Conservation (phyloP, 2,888 invertebrate genomes). For the Cephus pygmeus region DNA sequence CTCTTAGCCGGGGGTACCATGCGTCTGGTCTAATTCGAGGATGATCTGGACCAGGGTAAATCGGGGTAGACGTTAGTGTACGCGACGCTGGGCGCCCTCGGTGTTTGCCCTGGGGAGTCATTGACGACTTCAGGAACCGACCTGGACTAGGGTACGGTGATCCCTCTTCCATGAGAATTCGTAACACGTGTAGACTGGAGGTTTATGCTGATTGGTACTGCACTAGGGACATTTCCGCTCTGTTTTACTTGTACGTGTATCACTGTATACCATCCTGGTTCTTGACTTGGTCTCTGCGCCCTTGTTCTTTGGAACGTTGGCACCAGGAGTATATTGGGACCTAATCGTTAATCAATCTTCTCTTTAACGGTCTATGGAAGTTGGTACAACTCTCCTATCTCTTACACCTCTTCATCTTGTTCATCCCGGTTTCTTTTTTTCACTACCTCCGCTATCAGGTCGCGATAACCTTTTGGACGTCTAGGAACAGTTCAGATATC, state of each 20-base stretch:
- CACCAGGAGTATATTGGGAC: not conserved
- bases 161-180: slow-evolving; percentile 55
- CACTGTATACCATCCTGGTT: not conserved
- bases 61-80: not conserved
- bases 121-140: slow-evolving; percentile 40
- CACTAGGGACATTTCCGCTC: slow-evolving; percentile 57
- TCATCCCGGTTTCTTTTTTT: not conserved
- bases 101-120: slow-evolving; percentile 46
- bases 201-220: slow-evolving; percentile 62
- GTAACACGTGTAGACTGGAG: slow-evolving; percentile 60
- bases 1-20: not conserved
- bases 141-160: slow-evolving; percentile 39
- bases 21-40: not conserved
- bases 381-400: not conserved
- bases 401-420: not conserved
- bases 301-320: not conserved
- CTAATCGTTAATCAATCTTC: not conserved
- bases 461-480: not conserved
- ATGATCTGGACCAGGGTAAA: not conserved
- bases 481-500: not conserved
- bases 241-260: slow-evolving; percentile 14
- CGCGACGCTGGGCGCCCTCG: slow-evolving; percentile 24
- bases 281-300: not conserved
- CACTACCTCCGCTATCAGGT: not conserved
- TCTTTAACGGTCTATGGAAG: not conserved